Evolutionary conservation across 1,140 invertebrate species (phyloP).

Genomic region (Sitobion miscanthi): DNA sequence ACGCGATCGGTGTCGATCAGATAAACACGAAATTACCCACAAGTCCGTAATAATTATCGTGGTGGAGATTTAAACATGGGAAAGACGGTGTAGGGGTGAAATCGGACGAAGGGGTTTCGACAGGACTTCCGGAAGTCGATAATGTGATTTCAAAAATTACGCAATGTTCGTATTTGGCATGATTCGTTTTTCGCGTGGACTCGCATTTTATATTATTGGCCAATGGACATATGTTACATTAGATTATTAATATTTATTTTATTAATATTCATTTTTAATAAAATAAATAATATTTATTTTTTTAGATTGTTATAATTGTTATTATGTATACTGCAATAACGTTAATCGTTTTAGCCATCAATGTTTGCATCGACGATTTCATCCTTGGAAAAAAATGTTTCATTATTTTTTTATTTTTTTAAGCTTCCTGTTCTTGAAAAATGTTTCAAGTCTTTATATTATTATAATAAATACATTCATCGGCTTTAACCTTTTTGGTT

Average conservation of each 20-base stretch:
- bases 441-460: not conserved
- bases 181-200: not conserved
- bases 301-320: too few relatives aligned
- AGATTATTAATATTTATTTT: too few relatives aligned
- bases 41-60: constrained; percentile 16
- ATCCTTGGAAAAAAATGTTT: not conserved
- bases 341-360: too few relatives aligned
- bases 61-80: not conserved
- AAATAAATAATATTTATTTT: too few relatives aligned
- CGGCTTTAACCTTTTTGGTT: not conserved
- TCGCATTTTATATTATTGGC: too few relatives aligned
- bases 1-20: constrained; percentile 11
- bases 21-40: constrained; percentile 17
- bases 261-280: too few relatives aligned
- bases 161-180: not conserved
- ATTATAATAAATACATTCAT: not conserved
- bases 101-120: not conserved
- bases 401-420: not conserved
- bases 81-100: not conserved
- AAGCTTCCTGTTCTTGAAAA: not conserved
- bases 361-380: not conserved
- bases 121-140: not conserved
- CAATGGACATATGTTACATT: too few relatives aligned
- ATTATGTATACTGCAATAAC: too few relatives aligned
- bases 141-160: not conserved